Conservation (phyloP, 2,888 invertebrate genomes). For the Abrostola triplasia region DNA sequence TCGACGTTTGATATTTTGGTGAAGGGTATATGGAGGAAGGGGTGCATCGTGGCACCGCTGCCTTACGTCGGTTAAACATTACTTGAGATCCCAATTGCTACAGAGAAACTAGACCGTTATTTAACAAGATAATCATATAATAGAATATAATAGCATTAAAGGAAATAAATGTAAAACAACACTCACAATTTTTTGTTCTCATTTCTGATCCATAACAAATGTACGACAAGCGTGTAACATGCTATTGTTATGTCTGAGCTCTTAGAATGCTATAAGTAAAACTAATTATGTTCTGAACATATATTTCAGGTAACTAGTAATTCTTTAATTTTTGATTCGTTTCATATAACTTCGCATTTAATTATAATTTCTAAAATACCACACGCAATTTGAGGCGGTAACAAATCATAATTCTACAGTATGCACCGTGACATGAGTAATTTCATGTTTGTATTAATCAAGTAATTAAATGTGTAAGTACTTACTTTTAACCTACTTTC, state of each 20-base stretch:
- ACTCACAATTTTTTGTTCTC: too few species aligned
- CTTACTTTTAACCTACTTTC: too few species aligned
- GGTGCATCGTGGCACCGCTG: slow-evolving; percentile 1
- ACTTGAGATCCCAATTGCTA: neutral
- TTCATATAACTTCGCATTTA: neutral
- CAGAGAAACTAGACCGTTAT: neutral
- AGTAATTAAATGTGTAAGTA: neutral
- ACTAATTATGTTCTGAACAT: too few species aligned
- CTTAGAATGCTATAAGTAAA: too few species aligned
- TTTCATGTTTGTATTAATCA: neutral
- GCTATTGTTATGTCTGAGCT: too few species aligned
- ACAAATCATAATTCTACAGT: slow-evolving; percentile 23
- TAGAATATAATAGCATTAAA: neutral
- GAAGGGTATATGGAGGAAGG: slow-evolving; percentile 14
- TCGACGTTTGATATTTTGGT: slow-evolving; percentile 18
- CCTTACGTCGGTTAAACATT: too few species aligned
- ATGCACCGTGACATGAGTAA: neutral
- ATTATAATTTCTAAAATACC: slow-evolving; percentile 6
- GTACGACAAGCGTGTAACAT: too few species aligned
- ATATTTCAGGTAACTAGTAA: too few species aligned
- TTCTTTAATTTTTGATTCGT: neutral
- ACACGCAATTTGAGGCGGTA: neutral
- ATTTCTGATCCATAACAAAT: too few species aligned
- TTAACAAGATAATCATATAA: too few species aligned
- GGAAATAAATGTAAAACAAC: neutral